Evolutionary conservation across 2,888 invertebrate genomes (phyloP).

Genomic region (Acronicta leporina): DNA sequence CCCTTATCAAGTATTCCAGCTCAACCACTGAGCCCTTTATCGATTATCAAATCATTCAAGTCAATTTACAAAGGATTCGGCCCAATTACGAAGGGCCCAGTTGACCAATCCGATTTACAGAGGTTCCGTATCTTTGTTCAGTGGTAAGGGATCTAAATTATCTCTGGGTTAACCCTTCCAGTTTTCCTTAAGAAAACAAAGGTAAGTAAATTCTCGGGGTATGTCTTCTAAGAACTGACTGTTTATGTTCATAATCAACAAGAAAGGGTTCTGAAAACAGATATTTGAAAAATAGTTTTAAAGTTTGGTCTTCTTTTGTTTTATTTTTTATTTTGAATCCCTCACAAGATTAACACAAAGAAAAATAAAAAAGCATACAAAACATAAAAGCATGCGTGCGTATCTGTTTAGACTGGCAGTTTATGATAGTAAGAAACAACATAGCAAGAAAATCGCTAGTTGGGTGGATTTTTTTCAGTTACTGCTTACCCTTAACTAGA

Average conservation of each 20-base stretch:
- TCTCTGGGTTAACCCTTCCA: conserved; percentile 26
- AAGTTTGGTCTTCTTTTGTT: too few species aligned
- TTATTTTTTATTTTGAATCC: too few species aligned
- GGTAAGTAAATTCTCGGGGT: not conserved
- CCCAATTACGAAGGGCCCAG: conserved; percentile 49
- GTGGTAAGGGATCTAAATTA: conserved; percentile 33
- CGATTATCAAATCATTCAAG: conserved; percentile 54
- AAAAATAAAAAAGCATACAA: too few species aligned
- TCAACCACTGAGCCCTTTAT: conserved; percentile 21
- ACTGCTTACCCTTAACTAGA: conserved; percentile 56
- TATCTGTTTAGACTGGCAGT: too few species aligned
- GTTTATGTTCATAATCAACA: too few species aligned
- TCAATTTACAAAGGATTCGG: conserved; percentile 54
- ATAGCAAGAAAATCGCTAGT: too few species aligned
- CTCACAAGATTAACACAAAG: too few species aligned
- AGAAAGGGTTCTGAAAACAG: too few species aligned
- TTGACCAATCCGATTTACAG: conserved; percentile 48
- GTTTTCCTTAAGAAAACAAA: conserved; percentile 28
- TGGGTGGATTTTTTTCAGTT: conserved; percentile 6
- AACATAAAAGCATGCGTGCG: too few species aligned
- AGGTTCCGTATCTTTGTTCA: conserved; percentile 39
- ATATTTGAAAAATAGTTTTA: too few species aligned
- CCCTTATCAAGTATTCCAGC: conserved; percentile 2
- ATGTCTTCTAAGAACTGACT: too few species aligned
- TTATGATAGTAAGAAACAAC: too few species aligned